These are phyloP conservation scores for Cantharis flavilabris DNA, from an alignment of 2,888 invertebrate genomes.

Conservation along the genomic window DNA sequence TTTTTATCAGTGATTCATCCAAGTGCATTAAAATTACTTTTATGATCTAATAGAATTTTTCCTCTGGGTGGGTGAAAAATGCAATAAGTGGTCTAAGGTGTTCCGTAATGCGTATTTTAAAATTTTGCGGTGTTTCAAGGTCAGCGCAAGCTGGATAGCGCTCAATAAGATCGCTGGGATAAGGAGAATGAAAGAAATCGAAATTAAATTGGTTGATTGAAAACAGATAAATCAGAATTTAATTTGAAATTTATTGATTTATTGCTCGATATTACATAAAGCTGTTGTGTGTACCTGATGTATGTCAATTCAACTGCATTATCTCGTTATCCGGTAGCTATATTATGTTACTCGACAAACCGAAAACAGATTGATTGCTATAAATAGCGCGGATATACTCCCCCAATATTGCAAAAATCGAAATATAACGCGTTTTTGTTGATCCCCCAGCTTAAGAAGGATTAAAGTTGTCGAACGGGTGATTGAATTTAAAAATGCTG, in stretches of 20 bases:
- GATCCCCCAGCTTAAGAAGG: background rate
- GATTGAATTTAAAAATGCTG: background rate
- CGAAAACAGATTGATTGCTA: conserved; percentile 1
- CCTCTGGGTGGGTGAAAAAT: background rate
- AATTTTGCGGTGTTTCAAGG: background rate
- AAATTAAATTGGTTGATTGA: conserved; percentile 31
- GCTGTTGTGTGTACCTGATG: background rate
- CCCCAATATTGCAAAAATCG: background rate
- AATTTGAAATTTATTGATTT: conserved; percentile 40
- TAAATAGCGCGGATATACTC: background rate
- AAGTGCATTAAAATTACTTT: background rate
- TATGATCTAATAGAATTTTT: background rate
- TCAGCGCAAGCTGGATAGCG: background rate
- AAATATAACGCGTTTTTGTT: background rate
- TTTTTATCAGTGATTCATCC: no score
- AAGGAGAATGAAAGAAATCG: conserved; percentile 14
- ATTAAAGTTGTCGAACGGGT: background rate
- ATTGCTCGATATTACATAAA: conserved; percentile 21
- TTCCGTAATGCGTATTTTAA: no score
- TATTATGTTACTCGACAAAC: background rate
- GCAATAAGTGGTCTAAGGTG: no score
- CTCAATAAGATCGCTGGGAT: background rate
- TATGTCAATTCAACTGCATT: conserved; percentile 15
- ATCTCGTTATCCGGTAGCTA: background rate
- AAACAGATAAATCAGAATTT: conserved; percentile 39